Evolutionary conservation across 1,140 invertebrate genomes (phyloP), one percentile per base, ranked within the genome.

Genomic region (Trichogramma pretiosum): DNA sequence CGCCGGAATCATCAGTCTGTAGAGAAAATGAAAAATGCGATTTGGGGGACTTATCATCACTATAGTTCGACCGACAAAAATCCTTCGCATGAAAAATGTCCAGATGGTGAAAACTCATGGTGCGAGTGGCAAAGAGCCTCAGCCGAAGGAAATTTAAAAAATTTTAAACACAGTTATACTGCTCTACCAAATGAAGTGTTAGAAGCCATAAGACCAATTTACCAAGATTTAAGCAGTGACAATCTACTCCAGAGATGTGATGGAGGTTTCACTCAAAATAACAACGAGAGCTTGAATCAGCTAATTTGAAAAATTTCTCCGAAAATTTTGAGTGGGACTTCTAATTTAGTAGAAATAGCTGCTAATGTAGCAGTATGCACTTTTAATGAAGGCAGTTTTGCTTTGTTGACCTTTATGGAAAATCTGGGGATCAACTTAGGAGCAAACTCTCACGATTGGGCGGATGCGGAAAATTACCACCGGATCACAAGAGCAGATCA

Each of bases 1-100:
- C 50, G 55, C 48, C 45, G 37, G 7, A 55, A 36, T 18, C 35
- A 36, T 13, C 16, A 36, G 17, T 36, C 35, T 5, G 17, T 36
- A 5, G 35, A 13, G 3, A 36, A 36, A 14, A 36, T 36, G 17
- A 36, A 36, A 43, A 51, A 48, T 33, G 46, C 33, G 22, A 39
- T 54, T 10, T 54, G 36, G 46, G 54, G 48, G 5, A 56, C 51
- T 22, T 50, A 38, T 11, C 0, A 46, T 16, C 53, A 52, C 26
- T 47, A 45, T 13, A 26, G 47, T 8, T 54, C 52, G 3, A 56
- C 52, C 4, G 39, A 55, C 19, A 22, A 55, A 17, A 52, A 55
- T 13, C 50, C 52, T 19, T 39, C 45, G 11, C 48, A 56, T 28
- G 13, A 34, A 1, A 37, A 48, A 5, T 56, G 52, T 34, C 46